Evolutionary conservation across 2,888 invertebrate species (phyloP).

Genomic region (Parnassius orleans): DNA sequence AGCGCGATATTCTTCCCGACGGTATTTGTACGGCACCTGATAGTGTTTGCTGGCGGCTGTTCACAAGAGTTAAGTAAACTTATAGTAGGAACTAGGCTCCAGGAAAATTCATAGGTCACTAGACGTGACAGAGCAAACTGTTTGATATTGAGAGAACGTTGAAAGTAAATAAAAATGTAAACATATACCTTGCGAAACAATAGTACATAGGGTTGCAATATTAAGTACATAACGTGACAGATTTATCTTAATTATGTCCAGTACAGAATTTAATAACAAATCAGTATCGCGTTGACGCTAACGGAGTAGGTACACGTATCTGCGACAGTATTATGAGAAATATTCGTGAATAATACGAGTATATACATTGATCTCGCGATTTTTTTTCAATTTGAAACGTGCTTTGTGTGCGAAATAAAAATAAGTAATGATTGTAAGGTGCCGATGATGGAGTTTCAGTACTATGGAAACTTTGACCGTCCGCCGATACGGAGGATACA

Average conservation of each 20-base stretch:
- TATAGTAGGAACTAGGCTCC: conserved; percentile 12
- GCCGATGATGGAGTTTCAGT: conserved; percentile 69
- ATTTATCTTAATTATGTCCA: conserved; percentile 66
- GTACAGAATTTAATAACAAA: conserved; percentile 57
- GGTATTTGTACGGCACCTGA: conserved; percentile 43
- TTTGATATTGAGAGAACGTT: neutral
- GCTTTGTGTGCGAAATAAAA: conserved; percentile 29
- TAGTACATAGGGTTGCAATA: conserved; percentile 51
- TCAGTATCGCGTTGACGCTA: conserved; percentile 61
- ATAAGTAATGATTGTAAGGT: conserved; percentile 28
- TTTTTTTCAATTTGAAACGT: conserved; percentile 34
- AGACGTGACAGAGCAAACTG: conserved; percentile 1
- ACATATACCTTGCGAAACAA: conserved; percentile 23
- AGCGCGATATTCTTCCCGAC: conserved; percentile 31
- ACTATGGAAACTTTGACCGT: conserved; percentile 66
- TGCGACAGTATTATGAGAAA: conserved; percentile 35
- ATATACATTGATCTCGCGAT: neutral
- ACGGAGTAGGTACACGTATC: conserved; percentile 52
- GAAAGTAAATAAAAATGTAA: neutral
- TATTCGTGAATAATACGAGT: conserved; percentile 17
- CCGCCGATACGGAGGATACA: conserved; percentile 51
- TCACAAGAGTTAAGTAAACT: conserved; percentile 37
- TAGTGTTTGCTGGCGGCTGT: conserved; percentile 46
- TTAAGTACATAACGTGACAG: conserved; percentile 47
- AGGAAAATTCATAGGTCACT: conserved; percentile 8